A percentile compares a stretch with the other conserved stretches of the same genome.
phyloP scores from a whole-genome alignment of 1,140 invertebrate genomes.

The Drosophila kohkoa region DNA sequence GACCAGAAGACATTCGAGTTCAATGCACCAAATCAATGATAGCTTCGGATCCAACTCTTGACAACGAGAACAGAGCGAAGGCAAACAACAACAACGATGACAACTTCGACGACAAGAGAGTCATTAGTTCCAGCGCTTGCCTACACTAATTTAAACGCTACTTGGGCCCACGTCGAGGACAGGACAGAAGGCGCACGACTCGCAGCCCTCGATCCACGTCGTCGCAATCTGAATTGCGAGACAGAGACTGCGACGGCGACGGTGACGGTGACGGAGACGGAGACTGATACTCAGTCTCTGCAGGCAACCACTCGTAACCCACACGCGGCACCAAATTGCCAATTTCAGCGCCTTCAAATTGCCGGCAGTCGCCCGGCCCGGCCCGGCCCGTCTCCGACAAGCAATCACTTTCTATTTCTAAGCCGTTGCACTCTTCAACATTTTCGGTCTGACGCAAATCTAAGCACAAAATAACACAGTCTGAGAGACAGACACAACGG shows the following conservation, averaged over 20 bases:
- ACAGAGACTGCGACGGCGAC: neutral
- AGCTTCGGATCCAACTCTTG: conserved; percentile 27
- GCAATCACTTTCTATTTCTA: conserved; percentile 80
- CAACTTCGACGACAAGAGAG: conserved; percentile 58
- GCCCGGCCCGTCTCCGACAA: conserved; percentile 28
- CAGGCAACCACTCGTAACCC: conserved; percentile 25
- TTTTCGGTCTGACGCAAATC: too few relatives aligned
- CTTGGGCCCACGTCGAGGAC: conserved; percentile 60
- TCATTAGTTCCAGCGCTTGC: conserved; percentile 80
- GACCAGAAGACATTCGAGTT: conserved; percentile 43
- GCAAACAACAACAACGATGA: conserved; percentile 44
- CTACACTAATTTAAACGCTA: conserved; percentile 77
- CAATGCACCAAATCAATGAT: conserved; percentile 60
- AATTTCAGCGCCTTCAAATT: conserved; percentile 73
- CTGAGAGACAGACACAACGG: conserved; percentile 1
- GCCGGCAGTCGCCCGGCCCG: conserved; percentile 25
- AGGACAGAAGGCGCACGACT: conserved; percentile 21
- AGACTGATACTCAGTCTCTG: conserved; percentile 9
- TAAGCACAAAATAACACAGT: too few relatives aligned
- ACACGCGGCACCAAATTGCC: conserved; percentile 59
- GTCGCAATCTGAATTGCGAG: conserved; percentile 1
- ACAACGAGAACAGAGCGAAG: conserved; percentile 31
- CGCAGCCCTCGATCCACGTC: conserved; percentile 1
- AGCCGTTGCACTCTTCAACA: conserved; percentile 46
- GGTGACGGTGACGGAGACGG: neutral